Base-by-base conservation (phyloP, 1,140 invertebrate species). In the Battus philenor region DNA sequence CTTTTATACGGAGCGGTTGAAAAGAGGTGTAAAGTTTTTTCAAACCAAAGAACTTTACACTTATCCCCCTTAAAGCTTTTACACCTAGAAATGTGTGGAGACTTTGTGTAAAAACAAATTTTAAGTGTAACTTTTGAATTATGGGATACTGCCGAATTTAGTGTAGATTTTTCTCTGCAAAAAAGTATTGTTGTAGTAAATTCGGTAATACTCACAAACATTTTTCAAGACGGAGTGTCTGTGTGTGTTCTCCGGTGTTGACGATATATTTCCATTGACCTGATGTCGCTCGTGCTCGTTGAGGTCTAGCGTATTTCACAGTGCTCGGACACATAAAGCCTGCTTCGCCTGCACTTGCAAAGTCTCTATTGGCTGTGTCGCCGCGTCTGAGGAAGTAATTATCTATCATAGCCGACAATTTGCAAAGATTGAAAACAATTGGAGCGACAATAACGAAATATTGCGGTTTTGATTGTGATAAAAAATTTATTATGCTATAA, bases 201-300 rank as follows among this genome's bases (percentile, higher is more conserved):
- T n/a, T n/a, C n/a, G 6, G 18, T 20, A 24, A 18, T 38, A 87
- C 88, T 88, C 66, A 95, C 93, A 91, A 88, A 85, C 94, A 96
- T 67, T 94, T 95, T 70, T 96, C 94, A 50, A 96, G 79, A 8
- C 94, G 75, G 10, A 96, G 68, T 0, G 94, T 96, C 74, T 96
- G 94, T 1, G 93, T 94, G 61, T 95, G 94, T 44, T 95, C 92
- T 0, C 91, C 93, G 0, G 94, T 93, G 54, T 96, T 96, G 27
- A 96, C 94, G 49, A 96, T 93, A 57, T 92, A 95, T 60, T 95
- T 95, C 94, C 94, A 95, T 49, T 92, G 87, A 0, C 94, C 94
- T 9, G 90, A 92, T 13, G 92, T 94, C 1, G 93, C 93, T 50
- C 92, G 88, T 0, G 94, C 94, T 52, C 94, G 88, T 73, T 95